Evolutionary conservation across 2,797 vertebrate species (phyloP), one percentile per base, ranked within the genome.

Genomic region (Scolopax bukidnonensis): DNA sequence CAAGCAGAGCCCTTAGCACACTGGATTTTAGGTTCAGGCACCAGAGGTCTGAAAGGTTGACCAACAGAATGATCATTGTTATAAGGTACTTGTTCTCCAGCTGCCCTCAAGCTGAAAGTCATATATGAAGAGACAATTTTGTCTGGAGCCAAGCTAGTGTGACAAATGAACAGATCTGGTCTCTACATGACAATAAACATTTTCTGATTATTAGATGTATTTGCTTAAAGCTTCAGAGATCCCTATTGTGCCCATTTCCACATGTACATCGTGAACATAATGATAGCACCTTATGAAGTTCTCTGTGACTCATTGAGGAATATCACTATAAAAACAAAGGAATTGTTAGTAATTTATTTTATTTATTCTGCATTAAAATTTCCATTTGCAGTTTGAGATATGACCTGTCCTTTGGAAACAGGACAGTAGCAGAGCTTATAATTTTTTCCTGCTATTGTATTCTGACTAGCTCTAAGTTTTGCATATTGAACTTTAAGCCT

Each of bases 391-490:
- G 11, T 74, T 89, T 83, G n/a, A 59, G n/a, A 24, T 73, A 32
- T 32, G 13, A 6, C 27, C 61, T 78, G 16, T 73, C 63, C 41
- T 79, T 85, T 95, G 33, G 47, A 79, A 91, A 76, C 6, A 73
- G 17, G 16, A 16, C 51, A 70, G 8, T 27, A 57, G 73, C 61
- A 73, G 79, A 76, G 9, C 24, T 73, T 68, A 12, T 50, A 20
- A 73, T 94, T 88, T 94, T 56, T 84, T 84, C 47, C 70, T 88
- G 36, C 51, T 60, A n/a, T 75, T 94, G 23, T 75, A 60, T 86
- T 86, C 69, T 75, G 50, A 69, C 21, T 86, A 84, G 61, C 11
- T 89, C 41, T 93, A 73, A 73, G 51, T 90, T 95, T 84, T 92
- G 10, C 50, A 33, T 85, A 57, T 64, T 61, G 71, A 92, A 74